These are phyloP conservation scores for Clupea harengus DNA, from an alignment of 2,113 vertebrate genomes.

Conservation along the genomic window DNA sequence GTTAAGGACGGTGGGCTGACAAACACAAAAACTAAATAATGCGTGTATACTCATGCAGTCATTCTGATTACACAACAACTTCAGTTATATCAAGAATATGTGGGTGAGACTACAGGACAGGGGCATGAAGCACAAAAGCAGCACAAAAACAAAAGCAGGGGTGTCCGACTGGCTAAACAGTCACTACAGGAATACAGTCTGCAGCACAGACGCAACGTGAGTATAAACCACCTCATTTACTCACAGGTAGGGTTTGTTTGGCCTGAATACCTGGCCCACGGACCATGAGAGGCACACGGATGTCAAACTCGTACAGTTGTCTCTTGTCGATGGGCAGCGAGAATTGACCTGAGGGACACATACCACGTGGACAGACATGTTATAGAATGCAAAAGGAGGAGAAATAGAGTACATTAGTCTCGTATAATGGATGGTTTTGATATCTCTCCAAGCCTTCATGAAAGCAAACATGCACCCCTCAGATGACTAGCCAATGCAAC, in stretches of 20 bases:
- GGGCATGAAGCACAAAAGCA: too few species aligned
- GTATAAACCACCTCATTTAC: background rate
- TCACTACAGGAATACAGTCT: background rate
- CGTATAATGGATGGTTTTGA: too few species aligned
- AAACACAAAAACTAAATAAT: background rate
- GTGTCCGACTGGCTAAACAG: background rate
- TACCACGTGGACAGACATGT: background rate
- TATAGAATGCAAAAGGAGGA: too few species aligned
- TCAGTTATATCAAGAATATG: background rate
- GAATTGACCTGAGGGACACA: conserved; percentile 70
- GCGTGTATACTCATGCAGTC: background rate
- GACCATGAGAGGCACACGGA: conserved; percentile 72
- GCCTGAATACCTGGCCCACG: conserved; percentile 74
- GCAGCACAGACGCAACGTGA: background rate
- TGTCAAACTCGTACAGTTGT: conserved; percentile 80
- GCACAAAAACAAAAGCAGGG: too few species aligned
- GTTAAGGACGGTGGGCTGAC: background rate
- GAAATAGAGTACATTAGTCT: too few species aligned
- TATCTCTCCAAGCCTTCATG: too few species aligned
- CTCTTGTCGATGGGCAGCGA: conserved; percentile 77
- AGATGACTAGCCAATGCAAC: too few species aligned
- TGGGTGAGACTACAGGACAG: too few species aligned
- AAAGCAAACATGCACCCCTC: too few species aligned
- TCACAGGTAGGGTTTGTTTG: conserved; percentile 67
- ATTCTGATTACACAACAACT: too few species aligned